Evolutionary conservation across 2,888 invertebrate genomes (phyloP).

Genomic region (Spatulosminthurus flaviceps): DNA sequence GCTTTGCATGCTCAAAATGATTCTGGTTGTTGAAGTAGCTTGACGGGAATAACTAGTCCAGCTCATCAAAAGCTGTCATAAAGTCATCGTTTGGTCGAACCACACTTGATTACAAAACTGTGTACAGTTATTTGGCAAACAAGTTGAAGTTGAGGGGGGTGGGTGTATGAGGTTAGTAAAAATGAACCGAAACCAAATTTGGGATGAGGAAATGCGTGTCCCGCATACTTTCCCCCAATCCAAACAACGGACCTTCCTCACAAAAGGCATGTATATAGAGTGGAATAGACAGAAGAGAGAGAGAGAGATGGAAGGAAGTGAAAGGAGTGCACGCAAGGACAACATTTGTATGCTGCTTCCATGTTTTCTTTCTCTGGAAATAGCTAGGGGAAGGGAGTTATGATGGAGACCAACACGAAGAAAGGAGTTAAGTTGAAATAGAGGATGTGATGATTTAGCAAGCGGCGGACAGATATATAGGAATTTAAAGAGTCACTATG

Average conservation of each 20-base stretch:
- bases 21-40: no score
- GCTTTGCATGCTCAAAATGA: no score
- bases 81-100: no score
- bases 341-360: constrained; percentile 4
- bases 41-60: no score
- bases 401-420: not conserved
- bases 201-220: not conserved
- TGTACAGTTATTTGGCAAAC: no score
- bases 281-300: not conserved
- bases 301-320: not conserved
- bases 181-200: no score
- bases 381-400: constrained; percentile 6
- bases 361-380: constrained; percentile 5
- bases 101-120: no score
- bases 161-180: no score
- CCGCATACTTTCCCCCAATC: not conserved
- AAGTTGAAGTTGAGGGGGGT: no score
- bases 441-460: constrained; percentile 50
- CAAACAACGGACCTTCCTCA: not conserved
- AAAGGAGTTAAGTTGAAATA: constrained; percentile 20
- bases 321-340: constrained; percentile 11
- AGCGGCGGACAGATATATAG: constrained; percentile 39
- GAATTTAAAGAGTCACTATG: constrained; percentile 49
- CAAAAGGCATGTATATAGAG: constrained; percentile 6
- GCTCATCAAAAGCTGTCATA: no score